Base-by-base conservation (phyloP, 2,888 invertebrate genomes). In the Ophioninae sp. region DNA sequence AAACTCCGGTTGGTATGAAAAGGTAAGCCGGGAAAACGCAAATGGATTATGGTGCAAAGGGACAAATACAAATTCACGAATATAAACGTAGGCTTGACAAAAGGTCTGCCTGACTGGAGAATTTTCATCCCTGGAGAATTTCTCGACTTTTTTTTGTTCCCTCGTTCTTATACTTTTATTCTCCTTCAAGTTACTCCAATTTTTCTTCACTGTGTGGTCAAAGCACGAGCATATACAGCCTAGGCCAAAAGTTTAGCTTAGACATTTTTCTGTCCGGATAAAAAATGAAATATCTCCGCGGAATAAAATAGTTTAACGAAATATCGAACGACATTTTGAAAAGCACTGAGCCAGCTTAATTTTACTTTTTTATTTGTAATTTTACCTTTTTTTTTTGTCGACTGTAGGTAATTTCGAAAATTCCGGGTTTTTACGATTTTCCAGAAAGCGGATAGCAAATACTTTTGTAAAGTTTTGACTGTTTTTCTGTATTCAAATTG, bases 1-100 rank as follows among this genome's bases (percentile, higher is more conserved):
- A 67, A 59, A 39, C 63, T 79, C 56, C 63, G 30, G 37, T 61
- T 44, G 59, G 69, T 59, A 58, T 67, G 67, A 39, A 58, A 75
- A 65, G 56, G 59, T 63, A 59, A 41, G 59, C n/a, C 23, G 39
- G 56, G 30, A 10, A 39, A 59, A 59, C 37, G 23, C 22, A 13
- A 6, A 64, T 59, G 59, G 58, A 17, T 39, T n/a, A 64, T 39
- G 0, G 9, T 58, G 20, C 37, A 6, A 20, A 63, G 9, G 56
- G 17, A 39, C 5, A 41, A 51, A 17, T 23, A 30, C 37, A 65
- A 41, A 71, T 69, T 41, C 67, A 41, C 51, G 44, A 51, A 75
- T 67, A 23, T 59, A 67, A 22, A 56, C 56, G 51, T 65, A 59
- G 41, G 41, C 76, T 59, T 71, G 77, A 79, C 81, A 79, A 83